phyloP scores from a whole-genome alignment of 1,140 invertebrate species.

The Lucilia sericata region DNA sequence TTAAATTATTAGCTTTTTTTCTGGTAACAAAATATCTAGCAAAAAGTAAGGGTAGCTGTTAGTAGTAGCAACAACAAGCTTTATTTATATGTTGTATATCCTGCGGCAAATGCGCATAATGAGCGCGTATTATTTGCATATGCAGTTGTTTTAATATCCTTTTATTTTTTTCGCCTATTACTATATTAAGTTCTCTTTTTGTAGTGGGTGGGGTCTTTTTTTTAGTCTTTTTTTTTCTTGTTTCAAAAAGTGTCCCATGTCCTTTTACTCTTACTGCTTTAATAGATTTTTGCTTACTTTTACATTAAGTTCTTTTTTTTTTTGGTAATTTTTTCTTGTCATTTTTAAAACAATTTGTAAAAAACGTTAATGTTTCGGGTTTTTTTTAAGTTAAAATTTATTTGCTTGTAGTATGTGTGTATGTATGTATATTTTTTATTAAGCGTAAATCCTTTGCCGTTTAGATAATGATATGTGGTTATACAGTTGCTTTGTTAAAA shows the following conservation, averaged over 20 bases:
- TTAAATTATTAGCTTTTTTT: slow-evolving; percentile 36
- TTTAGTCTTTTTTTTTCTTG: background rate
- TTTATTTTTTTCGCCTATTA: background rate
- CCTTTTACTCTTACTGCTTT: background rate
- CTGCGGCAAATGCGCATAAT: slow-evolving; percentile 66
- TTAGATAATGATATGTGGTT: slow-evolving; percentile 62
- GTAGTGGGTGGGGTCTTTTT: background rate
- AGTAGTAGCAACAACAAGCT: background rate
- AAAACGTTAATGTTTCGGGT: slow-evolving; percentile 10
- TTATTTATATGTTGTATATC: slow-evolving; percentile 37
- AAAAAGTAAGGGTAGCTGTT: background rate
- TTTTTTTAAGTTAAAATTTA: background rate
- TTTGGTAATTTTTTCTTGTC: background rate
- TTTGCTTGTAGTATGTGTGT: background rate
- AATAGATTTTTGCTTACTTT: slow-evolving; percentile 32
- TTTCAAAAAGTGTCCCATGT: slow-evolving; percentile 19
- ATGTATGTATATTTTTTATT: background rate
- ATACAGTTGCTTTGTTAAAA: slow-evolving; percentile 51
- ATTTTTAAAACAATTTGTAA: background rate
- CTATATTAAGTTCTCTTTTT: background rate
- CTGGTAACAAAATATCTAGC: background rate
- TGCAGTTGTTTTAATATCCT: slow-evolving; percentile 32
- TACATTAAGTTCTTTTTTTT: background rate
- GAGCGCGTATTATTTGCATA: slow-evolving; percentile 55
- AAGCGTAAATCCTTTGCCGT: slow-evolving; percentile 62